Base-by-base conservation (phyloP, 2,797 vertebrate genomes). In the Cetoscarus ocellatus region DNA sequence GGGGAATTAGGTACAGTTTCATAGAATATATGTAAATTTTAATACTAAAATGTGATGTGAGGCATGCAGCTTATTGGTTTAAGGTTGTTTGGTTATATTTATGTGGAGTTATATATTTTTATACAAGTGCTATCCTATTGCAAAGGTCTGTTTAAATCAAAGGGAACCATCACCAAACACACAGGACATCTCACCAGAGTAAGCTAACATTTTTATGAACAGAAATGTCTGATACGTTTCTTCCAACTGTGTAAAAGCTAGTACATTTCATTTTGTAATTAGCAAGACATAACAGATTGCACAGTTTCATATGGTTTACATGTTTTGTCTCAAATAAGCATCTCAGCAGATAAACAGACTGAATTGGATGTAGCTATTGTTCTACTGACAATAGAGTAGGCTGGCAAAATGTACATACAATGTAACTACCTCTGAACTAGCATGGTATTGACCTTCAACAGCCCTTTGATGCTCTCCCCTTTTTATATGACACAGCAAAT, bases 351-450 rank as follows among this genome's bases (percentile, higher is more conserved):
- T 80, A 70, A 61, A 64, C 36, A 82, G 79, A 80, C 77, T 83
- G 57, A 85, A 79, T 77, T 86, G 80, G 72, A 89, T 83, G 70
- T 86, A 83, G 86, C 71, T 76, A 77, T 85, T 76, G 83, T 86
- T 86, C 79, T 65, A 69, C 75, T 77, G 69, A 86, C 73, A 67
- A 84, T 90, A 85, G 78, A 85, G 80, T 93, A 93, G 88, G 88
- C 84, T 89, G 92, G 88, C 78, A 88, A 88, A 75, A 86, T 92
- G 86, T 93, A 88, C 89, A 91, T 94, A 92, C 90, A 93, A 94
- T 94, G 90, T 93, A 94, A 95, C 95, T 96, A 96, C 94, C 94
- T 96, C 95, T 95, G 92, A 94, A 92, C 90, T 94, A 93, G 94
- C 91, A 95, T 93, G 93, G 85, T 92, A 93, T 91, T 90, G 91